Conservation (phyloP, 2,888 invertebrate genomes). For the Lochmaea capreae region DNA sequence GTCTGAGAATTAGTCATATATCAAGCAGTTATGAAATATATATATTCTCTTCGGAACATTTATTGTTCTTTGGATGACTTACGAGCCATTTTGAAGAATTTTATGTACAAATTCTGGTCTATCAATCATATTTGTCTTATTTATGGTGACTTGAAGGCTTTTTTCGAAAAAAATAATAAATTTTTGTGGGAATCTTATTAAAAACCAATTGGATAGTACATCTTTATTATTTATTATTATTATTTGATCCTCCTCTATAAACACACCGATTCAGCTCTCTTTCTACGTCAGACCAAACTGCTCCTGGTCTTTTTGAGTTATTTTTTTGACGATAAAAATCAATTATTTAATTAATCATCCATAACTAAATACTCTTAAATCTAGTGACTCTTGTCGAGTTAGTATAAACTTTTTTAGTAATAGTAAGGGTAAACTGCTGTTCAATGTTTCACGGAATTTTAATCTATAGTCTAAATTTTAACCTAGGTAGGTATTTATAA, state of each 20-base stretch:
- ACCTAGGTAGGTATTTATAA: too few species aligned
- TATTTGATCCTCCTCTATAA: neutral
- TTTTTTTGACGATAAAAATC: too few species aligned
- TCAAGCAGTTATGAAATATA: conserved; percentile 38
- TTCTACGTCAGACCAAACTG: too few species aligned
- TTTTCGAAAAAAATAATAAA: neutral
- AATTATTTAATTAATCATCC: too few species aligned
- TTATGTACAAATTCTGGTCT: conserved; percentile 29
- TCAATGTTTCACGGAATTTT: too few species aligned
- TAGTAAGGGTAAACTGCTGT: too few species aligned
- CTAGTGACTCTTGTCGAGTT: too few species aligned
- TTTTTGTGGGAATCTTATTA: neutral
- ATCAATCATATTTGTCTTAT: conserved; percentile 29
- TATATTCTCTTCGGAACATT: conserved; percentile 27
- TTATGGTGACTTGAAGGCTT: conserved; percentile 16
- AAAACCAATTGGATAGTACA: neutral
- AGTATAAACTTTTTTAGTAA: too few species aligned
- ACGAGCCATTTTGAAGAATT: conserved; percentile 17
- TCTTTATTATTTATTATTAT: neutral
- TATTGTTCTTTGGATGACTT: conserved; percentile 31
- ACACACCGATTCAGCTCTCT: too few species aligned
- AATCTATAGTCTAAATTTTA: too few species aligned
- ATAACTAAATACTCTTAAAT: too few species aligned
- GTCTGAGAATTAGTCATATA: conserved; percentile 42
- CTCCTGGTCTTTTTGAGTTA: too few species aligned